These are phyloP conservation scores for Mycalesis mineus DNA, from an alignment of 2,888 invertebrate genomes.

Conservation along the genomic window DNA sequence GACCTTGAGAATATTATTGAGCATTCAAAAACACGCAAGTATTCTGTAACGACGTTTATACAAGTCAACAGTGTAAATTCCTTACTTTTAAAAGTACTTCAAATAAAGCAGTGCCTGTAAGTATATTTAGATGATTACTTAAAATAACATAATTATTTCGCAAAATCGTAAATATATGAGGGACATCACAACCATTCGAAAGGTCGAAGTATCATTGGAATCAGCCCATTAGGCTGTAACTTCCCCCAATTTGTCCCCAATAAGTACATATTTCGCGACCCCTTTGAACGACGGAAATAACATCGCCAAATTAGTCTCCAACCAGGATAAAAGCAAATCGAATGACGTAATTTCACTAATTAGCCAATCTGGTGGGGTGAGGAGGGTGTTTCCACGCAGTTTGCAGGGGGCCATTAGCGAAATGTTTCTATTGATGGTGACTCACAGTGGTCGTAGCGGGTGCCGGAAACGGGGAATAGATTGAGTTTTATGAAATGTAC, in stretches of 20 bases:
- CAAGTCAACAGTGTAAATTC: too few relatives aligned
- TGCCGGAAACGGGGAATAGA: slow-evolving; percentile 24
- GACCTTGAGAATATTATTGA: too few relatives aligned
- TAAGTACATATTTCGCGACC: neutral
- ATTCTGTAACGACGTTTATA: too few relatives aligned
- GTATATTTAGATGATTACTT: too few relatives aligned
- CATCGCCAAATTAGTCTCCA: slow-evolving; percentile 3
- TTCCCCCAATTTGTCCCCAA: neutral
- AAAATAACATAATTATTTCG: too few relatives aligned
- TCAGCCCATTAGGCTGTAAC: too few relatives aligned
- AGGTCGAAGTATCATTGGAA: too few relatives aligned
- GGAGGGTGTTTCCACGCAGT: slow-evolving; percentile 20
- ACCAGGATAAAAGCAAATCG: slow-evolving; percentile 4
- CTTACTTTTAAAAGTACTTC: too few relatives aligned
- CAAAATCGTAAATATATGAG: too few relatives aligned
- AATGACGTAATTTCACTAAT: slow-evolving; percentile 25
- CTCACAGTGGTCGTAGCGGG: slow-evolving; percentile 19
- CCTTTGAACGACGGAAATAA: neutral
- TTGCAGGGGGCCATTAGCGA: slow-evolving; percentile 23
- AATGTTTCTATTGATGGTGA: slow-evolving; percentile 23
- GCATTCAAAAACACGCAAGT: too few relatives aligned
- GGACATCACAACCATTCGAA: too few relatives aligned
- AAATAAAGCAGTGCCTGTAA: too few relatives aligned
- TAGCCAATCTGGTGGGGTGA: slow-evolving; percentile 22
- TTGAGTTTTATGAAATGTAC: slow-evolving; percentile 15